A percentile compares a stretch with the other conserved stretches of the same genome.
These are phyloP conservation scores for Charina bottae DNA, from an alignment of 2,113 vertebrate genomes.

Conservation along the genomic window DNA sequence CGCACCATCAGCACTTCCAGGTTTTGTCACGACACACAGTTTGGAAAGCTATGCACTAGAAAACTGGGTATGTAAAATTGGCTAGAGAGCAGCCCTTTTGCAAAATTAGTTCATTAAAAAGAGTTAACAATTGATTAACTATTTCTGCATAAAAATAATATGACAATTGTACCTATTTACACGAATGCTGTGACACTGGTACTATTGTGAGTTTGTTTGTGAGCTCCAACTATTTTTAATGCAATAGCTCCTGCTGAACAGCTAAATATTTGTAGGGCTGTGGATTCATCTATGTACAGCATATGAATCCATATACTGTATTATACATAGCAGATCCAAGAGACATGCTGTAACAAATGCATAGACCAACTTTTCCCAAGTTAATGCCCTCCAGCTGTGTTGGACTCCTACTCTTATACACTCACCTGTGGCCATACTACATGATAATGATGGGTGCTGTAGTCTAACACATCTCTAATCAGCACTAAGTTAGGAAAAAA, in stretches of 20 bases:
- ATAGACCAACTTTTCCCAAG: neutral
- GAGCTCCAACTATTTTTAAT: slow-evolving; percentile 59
- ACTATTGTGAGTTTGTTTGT: slow-evolving; percentile 54
- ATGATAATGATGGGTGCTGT: neutral
- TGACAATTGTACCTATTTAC: slow-evolving; percentile 63
- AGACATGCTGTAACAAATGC: slow-evolving; percentile 39
- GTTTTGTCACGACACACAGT: too few species aligned
- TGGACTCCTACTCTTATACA: neutral
- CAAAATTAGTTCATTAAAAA: slow-evolving; percentile 77
- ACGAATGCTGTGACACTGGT: slow-evolving; percentile 59
- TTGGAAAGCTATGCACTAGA: too few species aligned
- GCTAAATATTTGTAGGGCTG: slow-evolving; percentile 9
- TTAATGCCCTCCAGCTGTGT: neutral
- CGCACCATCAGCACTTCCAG: too few species aligned
- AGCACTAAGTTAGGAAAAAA: neutral
- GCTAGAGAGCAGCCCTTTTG: slow-evolving; percentile 73
- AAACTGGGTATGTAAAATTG: slow-evolving; percentile 55
- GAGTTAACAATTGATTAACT: slow-evolving; percentile 73
- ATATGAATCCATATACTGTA: neutral
- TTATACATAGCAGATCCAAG: slow-evolving; percentile 37
- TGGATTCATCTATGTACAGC: neutral
- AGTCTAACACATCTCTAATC: neutral
- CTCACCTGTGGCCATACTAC: neutral
- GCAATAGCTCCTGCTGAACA: slow-evolving; percentile 44
- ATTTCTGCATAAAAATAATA: slow-evolving; percentile 68